Evolutionary conservation across 2,797 vertebrate genomes (phyloP).

Genomic region (Microcaecilia unicolor): DNA sequence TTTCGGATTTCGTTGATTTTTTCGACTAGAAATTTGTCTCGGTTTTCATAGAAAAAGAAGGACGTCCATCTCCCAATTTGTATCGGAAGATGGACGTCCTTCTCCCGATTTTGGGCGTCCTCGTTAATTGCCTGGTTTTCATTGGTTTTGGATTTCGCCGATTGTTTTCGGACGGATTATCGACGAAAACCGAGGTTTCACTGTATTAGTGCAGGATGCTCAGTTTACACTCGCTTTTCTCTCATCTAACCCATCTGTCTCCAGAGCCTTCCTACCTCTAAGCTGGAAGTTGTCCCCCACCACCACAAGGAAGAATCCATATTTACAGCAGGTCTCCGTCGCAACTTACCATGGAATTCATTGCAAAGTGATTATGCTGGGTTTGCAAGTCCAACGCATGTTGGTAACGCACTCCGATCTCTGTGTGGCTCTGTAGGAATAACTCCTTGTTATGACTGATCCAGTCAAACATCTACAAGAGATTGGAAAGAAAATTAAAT

Average conservation of each 20-base stretch:
- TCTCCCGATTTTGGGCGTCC: too few relatives aligned
- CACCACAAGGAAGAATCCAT: fast-evolving
- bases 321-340: fast-evolving
- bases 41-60: too few relatives aligned
- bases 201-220: background rate
- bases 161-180: too few relatives aligned
- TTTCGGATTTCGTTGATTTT: too few relatives aligned
- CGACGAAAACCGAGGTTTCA: too few relatives aligned
- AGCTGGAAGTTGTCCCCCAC: background rate
- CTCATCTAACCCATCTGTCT: too few relatives aligned
- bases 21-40: too few relatives aligned
- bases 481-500: background rate
- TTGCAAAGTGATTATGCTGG: constrained; percentile 96
- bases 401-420: constrained; percentile 90
- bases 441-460: constrained; percentile 98
- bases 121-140: too few relatives aligned
- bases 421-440: constrained; percentile 94
- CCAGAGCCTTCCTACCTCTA: background rate
- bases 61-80: too few relatives aligned
- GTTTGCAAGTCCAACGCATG: constrained; percentile 94
- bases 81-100: too few relatives aligned
- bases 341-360: constrained; percentile 92
- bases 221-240: too few relatives aligned
- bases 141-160: too few relatives aligned
- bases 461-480: constrained; percentile 94